Base-by-base conservation (phyloP, 2,888 invertebrate genomes). In the Monoplex corrugatus region DNA sequence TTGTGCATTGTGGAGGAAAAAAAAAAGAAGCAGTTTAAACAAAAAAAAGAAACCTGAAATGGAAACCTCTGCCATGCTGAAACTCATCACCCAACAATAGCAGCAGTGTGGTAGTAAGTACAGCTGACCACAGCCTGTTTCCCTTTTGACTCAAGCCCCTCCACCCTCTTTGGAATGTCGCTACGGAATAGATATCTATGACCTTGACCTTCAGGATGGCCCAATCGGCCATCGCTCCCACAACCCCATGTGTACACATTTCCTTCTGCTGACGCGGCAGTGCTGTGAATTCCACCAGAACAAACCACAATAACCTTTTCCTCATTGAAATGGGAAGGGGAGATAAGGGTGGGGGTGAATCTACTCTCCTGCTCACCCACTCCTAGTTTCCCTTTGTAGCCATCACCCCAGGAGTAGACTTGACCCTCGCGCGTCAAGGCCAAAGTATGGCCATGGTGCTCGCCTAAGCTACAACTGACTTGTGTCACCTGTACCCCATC, bases 371-470 rank as follows among this genome's bases (percentile, higher is more conserved):
- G 93, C 87, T 92, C 92, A 38, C 92, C 94, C 35, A 92, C 91
- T 6, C 94, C 94, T 38, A 94, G 90, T 90, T 94, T 94, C 0
- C 94, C 94, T 88, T 94, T 94, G 89, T 93, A 94, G 16, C 94
- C 94, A 86, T 94, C 93, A 0, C 94, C 94, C 91, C 92, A 93
- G 13, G 92, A 85, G 90, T 89, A 92, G 32, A 93, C 93, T 0
- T 68, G 38, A 35, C 93, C 94, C 13, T 91, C 75, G 2, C 68
- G 57, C 16, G 91, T 90, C 43, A 92, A 75, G 80, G 92, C 93
- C 86, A 94, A 89, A 6, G 93, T 93, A 88, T 94, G 94, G 1
- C 93, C 93, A 78, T 93, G 93, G 82, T 94, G 93, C 86, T 94
- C 94, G 40, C 93, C 94, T 35, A 93, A 93, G 89, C 93, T 93